These are phyloP conservation scores for Drosophila teissieri DNA, from an alignment of 1,140 invertebrate species.

Conservation along the genomic window DNA sequence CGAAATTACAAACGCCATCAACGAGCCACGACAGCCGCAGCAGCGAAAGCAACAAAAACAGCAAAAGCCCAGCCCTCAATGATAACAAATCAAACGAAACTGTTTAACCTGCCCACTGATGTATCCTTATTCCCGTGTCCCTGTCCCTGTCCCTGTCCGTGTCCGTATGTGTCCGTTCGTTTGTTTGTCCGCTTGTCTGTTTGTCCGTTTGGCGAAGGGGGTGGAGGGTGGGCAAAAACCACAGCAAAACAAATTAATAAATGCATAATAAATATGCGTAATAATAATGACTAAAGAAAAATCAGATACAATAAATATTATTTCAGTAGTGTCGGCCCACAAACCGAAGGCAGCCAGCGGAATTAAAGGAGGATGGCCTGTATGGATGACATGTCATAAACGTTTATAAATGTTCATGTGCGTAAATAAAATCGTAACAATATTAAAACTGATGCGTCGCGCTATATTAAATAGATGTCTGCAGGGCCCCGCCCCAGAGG, in stretches of 20 bases:
- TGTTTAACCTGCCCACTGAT: constrained; percentile 44
- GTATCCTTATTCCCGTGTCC: constrained; percentile 7
- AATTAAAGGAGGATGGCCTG: constrained; percentile 17
- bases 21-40: constrained; percentile 54
- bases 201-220: neutral
- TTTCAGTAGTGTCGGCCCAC: constrained; percentile 58
- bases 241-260: constrained; percentile 81
- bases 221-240: constrained; percentile 24
- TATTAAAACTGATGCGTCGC: constrained; percentile 78
- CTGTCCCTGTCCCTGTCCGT: constrained; percentile 4
- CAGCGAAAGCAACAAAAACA: constrained; percentile 27
- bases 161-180: constrained; percentile 1
- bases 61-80: constrained; percentile 8
- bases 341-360: constrained; percentile 26
- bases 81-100: constrained; percentile 78
- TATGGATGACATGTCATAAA: constrained; percentile 61
- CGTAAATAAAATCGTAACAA: constrained; percentile 77
- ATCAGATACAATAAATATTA: constrained; percentile 81
- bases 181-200: no score
- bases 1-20: constrained; percentile 80
- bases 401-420: constrained; percentile 76
- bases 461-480: constrained; percentile 72
- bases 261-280: constrained; percentile 80
- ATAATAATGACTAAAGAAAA: constrained; percentile 82
- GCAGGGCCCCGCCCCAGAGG: neutral